Percentiles rank a stretch among this genome's conserved stretches.
Evolutionary conservation across 2,888 invertebrate species (phyloP).

Genomic region (Monoplex corrugatus): DNA sequence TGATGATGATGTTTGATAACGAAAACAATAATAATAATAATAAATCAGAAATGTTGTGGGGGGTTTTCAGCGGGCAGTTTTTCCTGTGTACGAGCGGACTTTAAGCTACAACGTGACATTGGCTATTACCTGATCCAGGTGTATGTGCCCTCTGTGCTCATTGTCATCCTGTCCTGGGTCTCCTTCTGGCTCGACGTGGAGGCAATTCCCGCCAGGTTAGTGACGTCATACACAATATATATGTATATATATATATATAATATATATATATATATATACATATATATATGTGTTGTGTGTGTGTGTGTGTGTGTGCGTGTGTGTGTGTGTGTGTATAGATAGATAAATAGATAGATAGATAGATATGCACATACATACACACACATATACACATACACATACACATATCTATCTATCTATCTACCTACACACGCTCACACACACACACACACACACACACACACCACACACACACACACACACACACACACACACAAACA

Average conservation of each 20-base stretch:
- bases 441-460: not conserved
- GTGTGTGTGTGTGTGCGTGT: not conserved
- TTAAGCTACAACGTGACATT: conserved; percentile 90
- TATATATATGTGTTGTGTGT: not conserved
- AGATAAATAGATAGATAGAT: not conserved
- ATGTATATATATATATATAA: not conserved
- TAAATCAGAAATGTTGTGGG: too few relatives aligned
- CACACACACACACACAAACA: not conserved
- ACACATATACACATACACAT: not conserved
- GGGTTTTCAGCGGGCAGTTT: conserved; percentile 62
- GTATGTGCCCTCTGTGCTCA: conserved; percentile 83
- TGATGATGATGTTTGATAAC: too few relatives aligned
- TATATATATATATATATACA: not conserved
- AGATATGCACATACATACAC: not conserved
- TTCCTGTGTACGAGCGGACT: conserved; percentile 82
- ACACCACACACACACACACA: conserved; percentile 19
- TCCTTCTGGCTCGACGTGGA: conserved; percentile 84
- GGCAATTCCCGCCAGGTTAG: conserved; percentile 68
- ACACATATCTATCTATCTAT: too few relatives aligned
- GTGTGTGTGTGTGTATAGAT: conserved; percentile 18
- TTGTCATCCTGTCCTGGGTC: conserved; percentile 86
- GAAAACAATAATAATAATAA: too few relatives aligned
- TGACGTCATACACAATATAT: too few relatives aligned
- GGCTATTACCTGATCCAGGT: conserved; percentile 87
- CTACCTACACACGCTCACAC: conserved; percentile 6